A percentile compares a stretch with the other conserved stretches of the same genome.
Conservation (phyloP, 2,797 vertebrate genomes). For the Platyrinchus mystaceus region DNA sequence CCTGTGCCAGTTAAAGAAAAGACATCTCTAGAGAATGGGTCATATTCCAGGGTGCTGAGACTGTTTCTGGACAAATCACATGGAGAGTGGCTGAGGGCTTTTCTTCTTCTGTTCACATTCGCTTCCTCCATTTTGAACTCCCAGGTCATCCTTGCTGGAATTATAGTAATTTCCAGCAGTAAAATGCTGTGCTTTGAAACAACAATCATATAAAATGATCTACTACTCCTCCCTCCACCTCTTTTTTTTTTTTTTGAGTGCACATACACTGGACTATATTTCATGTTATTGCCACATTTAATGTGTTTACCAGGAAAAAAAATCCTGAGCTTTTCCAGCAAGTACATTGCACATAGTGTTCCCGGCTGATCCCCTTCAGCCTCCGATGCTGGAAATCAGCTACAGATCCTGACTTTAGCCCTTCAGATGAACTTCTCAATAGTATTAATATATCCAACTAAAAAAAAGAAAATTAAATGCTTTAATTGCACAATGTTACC, state of each 20-base stretch:
- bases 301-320: neutral
- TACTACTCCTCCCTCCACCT: neutral
- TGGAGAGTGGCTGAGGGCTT: neutral
- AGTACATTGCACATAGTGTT: neutral
- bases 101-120: neutral
- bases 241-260: neutral
- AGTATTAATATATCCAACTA: neutral
- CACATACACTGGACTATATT: neutral
- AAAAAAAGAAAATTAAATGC: neutral
- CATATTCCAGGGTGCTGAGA: neutral
- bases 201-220: neutral
- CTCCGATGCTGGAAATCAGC: neutral
- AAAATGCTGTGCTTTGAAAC: neutral
- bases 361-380: neutral
- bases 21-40: neutral
- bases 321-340: neutral
- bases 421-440: neutral
- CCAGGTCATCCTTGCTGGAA: neutral
- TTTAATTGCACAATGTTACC: neutral
- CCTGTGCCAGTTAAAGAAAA: neutral
- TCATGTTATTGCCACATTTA: neutral
- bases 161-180: neutral
- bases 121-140: neutral
- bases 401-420: neutral
- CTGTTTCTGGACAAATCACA: neutral